Base-by-base conservation (phyloP, 37 sponge, comb jelly and placozoan species). In the Ephydatia muelleri region DNA sequence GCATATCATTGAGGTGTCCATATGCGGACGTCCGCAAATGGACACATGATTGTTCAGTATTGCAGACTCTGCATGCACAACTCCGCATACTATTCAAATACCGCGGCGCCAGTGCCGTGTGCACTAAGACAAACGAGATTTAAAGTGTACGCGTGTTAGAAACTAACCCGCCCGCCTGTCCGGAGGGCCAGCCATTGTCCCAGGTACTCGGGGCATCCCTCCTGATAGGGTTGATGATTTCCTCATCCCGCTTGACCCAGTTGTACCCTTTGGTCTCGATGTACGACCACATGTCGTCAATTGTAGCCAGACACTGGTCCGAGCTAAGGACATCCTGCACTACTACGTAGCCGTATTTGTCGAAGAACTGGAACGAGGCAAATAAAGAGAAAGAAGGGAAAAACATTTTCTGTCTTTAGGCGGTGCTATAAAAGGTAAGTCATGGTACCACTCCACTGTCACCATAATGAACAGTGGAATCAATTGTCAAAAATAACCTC, bases 181-280 rank as follows among this genome's bases (percentile, higher is more conserved):
- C 27, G 22, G 30, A 38, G 73, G 85, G 86, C 82, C 84, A 1
- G 80, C 49, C 86, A 92, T 82, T 64, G 67, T 47, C 27, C 72
- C 49, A 76, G 81, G 92, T 26, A 91, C 80, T 30, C 25, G 28
- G 25, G 49, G 82, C 8, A 67, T 78, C 31, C 88, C 89, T 27
- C 71, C 89, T 84, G 82, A 76, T 11, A 82, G 47, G 27, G 76
- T 88, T 38, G 71, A 82, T 11, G 37, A 82, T 39, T 81, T 89
- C 27, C 88, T 34, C 86, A 85, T 81, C 13, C 38, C 3, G 64
- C 30, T 3, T 49, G 23, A 12, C 26, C 30, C 78, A 39, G 26
- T 3, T 6, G 23, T 13, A 38, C 38, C 26, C 76, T 75, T 27
- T 38, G 22, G 35, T 75, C 76, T 38, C 80, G 31, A 49, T 37